These are phyloP conservation scores for Balaeniceps rex DNA, from an alignment of 2,113 vertebrate genomes.

Conservation along the genomic window DNA sequence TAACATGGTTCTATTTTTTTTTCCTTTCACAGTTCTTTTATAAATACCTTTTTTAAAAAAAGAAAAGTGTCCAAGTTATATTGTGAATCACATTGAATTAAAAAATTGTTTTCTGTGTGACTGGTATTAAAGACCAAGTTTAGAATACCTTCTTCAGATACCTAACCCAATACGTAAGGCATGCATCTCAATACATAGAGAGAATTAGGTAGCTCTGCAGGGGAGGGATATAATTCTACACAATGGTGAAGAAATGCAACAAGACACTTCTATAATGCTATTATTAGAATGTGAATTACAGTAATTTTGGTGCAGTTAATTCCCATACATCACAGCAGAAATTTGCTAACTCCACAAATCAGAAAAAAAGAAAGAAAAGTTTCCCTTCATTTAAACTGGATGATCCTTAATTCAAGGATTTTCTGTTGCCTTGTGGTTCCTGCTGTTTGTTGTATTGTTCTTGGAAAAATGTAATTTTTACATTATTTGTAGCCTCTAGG, in stretches of 20 bases:
- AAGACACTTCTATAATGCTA: neutral
- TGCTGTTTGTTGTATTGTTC: neutral
- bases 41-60: neutral
- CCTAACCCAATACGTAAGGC: neutral
- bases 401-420: neutral
- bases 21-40: neutral
- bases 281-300: neutral
- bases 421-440: neutral
- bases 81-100: neutral
- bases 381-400: neutral
- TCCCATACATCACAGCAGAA: neutral
- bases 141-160: neutral
- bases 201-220: neutral
- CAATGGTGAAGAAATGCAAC: neutral
- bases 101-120: neutral
- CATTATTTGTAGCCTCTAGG: neutral
- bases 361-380: neutral
- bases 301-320: neutral
- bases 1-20: neutral
- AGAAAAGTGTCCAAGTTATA: neutral
- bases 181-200: neutral
- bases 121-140: neutral
- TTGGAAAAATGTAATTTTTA: neutral
- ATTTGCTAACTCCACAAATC: neutral
- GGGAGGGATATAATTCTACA: neutral